A percentile compares a stretch with the other conserved stretches of the same genome.
Conservation (phyloP, 2,888 invertebrate species). For the Diaperis boleti region DNA sequence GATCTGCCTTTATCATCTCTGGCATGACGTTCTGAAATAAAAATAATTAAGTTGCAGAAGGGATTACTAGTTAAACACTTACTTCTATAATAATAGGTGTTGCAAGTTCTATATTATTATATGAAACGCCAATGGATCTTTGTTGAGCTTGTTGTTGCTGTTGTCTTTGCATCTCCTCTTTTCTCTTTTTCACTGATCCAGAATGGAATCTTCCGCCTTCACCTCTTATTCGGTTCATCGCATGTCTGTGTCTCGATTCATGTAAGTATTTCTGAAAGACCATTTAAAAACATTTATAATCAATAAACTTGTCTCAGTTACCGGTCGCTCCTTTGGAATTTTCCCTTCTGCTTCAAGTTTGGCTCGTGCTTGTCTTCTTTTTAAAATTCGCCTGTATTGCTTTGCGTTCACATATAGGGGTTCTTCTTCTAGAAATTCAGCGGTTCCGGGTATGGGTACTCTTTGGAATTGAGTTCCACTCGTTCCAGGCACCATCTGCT, state of each 20-base stretch:
- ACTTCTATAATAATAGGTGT: slow-evolving; percentile 65
- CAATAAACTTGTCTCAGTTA: too few species aligned
- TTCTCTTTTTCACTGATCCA: slow-evolving; percentile 68
- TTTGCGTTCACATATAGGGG: slow-evolving; percentile 98
- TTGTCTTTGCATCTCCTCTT: slow-evolving; percentile 50
- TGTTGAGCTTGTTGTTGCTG: slow-evolving; percentile 58
- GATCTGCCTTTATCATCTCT: slow-evolving; percentile 59
- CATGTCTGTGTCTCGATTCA: slow-evolving; percentile 96
- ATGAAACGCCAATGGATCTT: slow-evolving; percentile 60
- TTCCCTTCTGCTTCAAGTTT: slow-evolving; percentile 94
- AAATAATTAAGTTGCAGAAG: slow-evolving; percentile 19
- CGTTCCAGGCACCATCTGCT: slow-evolving; percentile 71
- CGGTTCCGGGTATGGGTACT: slow-evolving; percentile 73
- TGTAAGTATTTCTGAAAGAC: slow-evolving; percentile 96
- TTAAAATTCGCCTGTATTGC: slow-evolving; percentile 96
- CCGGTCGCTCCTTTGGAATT: slow-evolving; percentile 96
- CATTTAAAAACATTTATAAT: too few species aligned
- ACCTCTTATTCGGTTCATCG: slow-evolving; percentile 96
- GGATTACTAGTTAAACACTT: slow-evolving; percentile 32
- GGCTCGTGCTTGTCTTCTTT: slow-evolving; percentile 93
- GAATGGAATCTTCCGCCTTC: slow-evolving; percentile 97
- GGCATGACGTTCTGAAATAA: slow-evolving; percentile 57
- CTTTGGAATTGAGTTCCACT: slow-evolving; percentile 70
- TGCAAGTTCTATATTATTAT: slow-evolving; percentile 60
- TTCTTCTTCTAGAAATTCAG: slow-evolving; percentile 87